These are phyloP conservation scores for Cyclura pinguis DNA, from an alignment of 2,797 vertebrate genomes.

Conservation along the genomic window DNA sequence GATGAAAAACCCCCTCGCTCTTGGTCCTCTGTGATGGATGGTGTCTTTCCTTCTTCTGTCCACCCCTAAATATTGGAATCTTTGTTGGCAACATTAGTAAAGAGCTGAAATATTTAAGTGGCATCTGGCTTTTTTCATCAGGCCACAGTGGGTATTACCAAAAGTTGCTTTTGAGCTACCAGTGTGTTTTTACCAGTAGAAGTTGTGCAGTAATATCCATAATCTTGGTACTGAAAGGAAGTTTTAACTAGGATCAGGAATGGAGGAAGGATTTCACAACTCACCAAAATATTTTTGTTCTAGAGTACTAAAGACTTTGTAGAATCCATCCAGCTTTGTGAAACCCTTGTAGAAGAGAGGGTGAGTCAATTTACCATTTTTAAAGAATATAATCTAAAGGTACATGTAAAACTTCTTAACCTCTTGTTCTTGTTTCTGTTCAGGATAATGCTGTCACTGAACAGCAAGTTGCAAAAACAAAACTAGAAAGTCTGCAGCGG, in stretches of 20 bases:
- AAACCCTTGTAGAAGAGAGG: constrained; percentile 84
- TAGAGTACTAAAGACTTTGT: constrained; percentile 80
- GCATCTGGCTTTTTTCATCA: not conserved
- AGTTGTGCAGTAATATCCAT: too few relatives aligned
- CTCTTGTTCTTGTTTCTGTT: constrained; percentile 26
- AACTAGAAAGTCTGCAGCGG: constrained; percentile 72
- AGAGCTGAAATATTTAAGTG: not conserved
- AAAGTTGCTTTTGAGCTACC: not conserved
- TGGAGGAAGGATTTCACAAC: not conserved
- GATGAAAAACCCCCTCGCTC: not conserved
- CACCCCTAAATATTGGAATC: not conserved
- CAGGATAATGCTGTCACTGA: constrained; percentile 77
- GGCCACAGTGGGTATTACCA: not conserved
- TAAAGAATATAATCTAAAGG: not conserved
- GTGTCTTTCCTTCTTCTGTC: not conserved
- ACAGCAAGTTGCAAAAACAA: constrained; percentile 61
- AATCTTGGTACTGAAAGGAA: too few relatives aligned
- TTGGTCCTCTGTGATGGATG: not conserved
- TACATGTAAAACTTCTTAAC: not conserved
- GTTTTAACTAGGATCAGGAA: too few relatives aligned
- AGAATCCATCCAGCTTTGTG: constrained; percentile 87
- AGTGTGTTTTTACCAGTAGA: not conserved
- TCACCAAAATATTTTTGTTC: constrained; percentile 25
- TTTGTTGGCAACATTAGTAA: not conserved
- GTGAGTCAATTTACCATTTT: constrained; percentile 68